Base-by-base conservation (phyloP, 2,888 invertebrate species). In the Coecobrya sp. region DNA sequence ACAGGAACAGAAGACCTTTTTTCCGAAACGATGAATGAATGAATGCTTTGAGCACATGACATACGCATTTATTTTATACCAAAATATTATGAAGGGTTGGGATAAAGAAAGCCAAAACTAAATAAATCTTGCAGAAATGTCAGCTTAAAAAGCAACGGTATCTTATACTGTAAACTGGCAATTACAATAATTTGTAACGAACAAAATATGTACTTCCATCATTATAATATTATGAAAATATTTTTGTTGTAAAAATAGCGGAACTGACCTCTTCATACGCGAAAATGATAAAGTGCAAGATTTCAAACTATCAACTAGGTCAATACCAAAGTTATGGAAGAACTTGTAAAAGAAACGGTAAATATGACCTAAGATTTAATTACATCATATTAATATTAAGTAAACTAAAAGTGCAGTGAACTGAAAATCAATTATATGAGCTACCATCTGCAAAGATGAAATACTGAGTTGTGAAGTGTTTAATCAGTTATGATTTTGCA, bases 341-440 rank as follows among this genome's bases (percentile, higher is more conserved):
- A n/a, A 16, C 7, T 76, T 76, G 5, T 22, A 11, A 8, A 81
- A 13, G 30, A 52, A 55, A 55, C 81, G 2, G 81, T 30, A 52
- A 55, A 81, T 5, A 55, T 81, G 81, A 81, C 52, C 81, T 81
- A 55, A 13, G 81, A 16, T 76, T 76, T 30, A 52, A 55, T 81
- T 81, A 55, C 81, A 79, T 79, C 79, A 79, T 30, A 79, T 25
- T 49, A 25, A 79, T 19, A 73, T 73, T 49, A 76, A 19, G 16
- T 62, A 62, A 76, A 49, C 16, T 45, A 49, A 76, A 22, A 30
- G 68, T 68, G 68, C 27, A 68, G 25, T 30, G 30, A 68, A 68
- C 27, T 16, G 5, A n/a, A 16, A 81, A 36, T 25, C 5, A 45
- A 81, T 55, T 81, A 30, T 55, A 81, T 55, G 16, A 55, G 30